Conservation (phyloP, 2,113 vertebrate species). For the Poecilia latipinna region DNA sequence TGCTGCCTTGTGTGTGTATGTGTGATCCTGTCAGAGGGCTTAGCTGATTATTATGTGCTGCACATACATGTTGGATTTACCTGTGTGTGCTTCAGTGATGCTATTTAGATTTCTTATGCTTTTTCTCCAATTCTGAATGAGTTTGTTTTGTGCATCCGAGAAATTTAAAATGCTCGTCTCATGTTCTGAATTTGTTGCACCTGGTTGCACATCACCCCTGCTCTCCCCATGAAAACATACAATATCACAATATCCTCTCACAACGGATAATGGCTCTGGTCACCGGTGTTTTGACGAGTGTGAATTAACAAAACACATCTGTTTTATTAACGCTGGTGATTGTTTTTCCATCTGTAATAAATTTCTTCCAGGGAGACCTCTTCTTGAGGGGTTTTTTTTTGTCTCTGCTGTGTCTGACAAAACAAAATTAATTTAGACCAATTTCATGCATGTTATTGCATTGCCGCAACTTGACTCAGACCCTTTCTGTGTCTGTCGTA, state of each 20-base stretch:
- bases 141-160: not conserved
- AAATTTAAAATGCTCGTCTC: slow-evolving; percentile 38
- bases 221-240: slow-evolving; percentile 2
- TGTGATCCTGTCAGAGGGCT: slow-evolving; percentile 15
- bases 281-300: slow-evolving; percentile 27
- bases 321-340: slow-evolving; percentile 36
- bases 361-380: slow-evolving; percentile 25
- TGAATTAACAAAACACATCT: slow-evolving; percentile 30
- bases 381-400: slow-evolving; percentile 12
- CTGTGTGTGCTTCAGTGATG: slow-evolving; percentile 18
- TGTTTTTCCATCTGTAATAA: slow-evolving; percentile 47
- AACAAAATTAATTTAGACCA: slow-evolving; percentile 4
- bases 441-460: slow-evolving; percentile 16
- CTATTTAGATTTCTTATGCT: slow-evolving; percentile 20
- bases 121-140: not conserved
- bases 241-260: slow-evolving; percentile 39
- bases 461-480: slow-evolving; percentile 19
- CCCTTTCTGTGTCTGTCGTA: slow-evolving; percentile 54
- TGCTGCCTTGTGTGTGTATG: not conserved
- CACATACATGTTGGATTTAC: slow-evolving; percentile 28
- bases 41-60: slow-evolving; percentile 33
- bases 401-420: slow-evolving; percentile 21
- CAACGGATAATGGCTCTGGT: slow-evolving; percentile 43
- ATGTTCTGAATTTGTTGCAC: slow-evolving; percentile 48
- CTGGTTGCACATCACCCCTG: slow-evolving; percentile 31